Evolutionary conservation across 2,797 vertebrate genomes (phyloP), one percentile per base, ranked within the genome.

Genomic region (Anableps anableps): DNA sequence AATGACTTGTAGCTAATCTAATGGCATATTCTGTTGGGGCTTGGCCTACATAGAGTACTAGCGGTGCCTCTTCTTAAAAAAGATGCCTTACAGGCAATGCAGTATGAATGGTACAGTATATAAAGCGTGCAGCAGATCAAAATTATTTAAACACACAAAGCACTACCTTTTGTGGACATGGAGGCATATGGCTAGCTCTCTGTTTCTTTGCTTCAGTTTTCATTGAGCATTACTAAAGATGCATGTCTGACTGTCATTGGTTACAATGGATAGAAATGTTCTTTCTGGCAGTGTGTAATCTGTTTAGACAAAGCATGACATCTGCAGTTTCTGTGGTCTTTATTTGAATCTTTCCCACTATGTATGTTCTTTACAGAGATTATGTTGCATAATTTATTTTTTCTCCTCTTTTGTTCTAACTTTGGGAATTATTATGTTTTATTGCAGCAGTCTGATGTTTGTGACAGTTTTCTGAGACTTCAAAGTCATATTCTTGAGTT

Each of bases 31-130:
- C 94, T 94, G 85, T 84, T 85, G 94, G 94, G 94, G 92, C 93
- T 92, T 94, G 94, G 94, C 94, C 95, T 94, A 95, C 92, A 95
- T 96, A 91, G 90, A 90, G 89, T 58, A 80, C 83, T 79, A 81
- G 84, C 85, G 21, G 86, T 80, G 83, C 75, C 82, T 88, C 84
- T 93, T 90, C 92, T 86, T 92, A 81, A 89, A 95, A 91, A 91
- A 87, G 80, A 92, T 85, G 88, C 80, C 86, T 87, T 88, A 78
- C 90, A 86, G 86, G 76, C 86, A 34, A 78, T 79, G 89, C 88
- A 86, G 87, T 21, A 50, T 88, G 86, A 85, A 92, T 92, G 89
- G 83, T 88, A 58, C 38, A 89, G 83, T 86, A 88, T 83, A 83
- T 10, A 38, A 29, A 47, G 2, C 64, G 23, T 66, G 64, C 36